Evolutionary conservation across 1,140 invertebrate genomes (phyloP).

Genomic region (Venturia canescens): DNA sequence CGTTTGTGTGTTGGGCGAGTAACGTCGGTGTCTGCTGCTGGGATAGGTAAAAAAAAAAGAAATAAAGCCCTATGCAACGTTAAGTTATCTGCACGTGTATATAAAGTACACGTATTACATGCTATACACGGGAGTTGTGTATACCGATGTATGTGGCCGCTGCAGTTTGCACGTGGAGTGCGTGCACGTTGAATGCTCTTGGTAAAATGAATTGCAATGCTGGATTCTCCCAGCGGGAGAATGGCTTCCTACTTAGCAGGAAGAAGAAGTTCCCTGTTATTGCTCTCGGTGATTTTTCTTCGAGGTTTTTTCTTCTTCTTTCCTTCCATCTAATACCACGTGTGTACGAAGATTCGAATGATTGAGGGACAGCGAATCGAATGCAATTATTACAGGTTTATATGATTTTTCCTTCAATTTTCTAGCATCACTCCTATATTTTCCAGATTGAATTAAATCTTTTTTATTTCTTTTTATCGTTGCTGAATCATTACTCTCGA

Average conservation of each 20-base stretch:
- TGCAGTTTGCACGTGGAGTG: constrained; percentile 28
- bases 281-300: not conserved
- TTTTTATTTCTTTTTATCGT: not conserved
- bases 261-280: constrained; percentile 33
- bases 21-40: no score
- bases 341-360: constrained; percentile 32
- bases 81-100: not conserved
- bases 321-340: constrained; percentile 26
- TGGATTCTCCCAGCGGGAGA: constrained; percentile 30
- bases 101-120: constrained; percentile 26
- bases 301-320: not conserved
- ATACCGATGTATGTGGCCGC: not conserved
- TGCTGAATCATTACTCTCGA: not conserved
- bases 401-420: not conserved
- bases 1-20: not conserved
- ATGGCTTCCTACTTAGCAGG: constrained; percentile 44
- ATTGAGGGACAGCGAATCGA: constrained; percentile 14
- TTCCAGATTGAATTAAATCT: constrained; percentile 27
- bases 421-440: not conserved
- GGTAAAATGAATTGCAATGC: constrained; percentile 44
- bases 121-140: not conserved
- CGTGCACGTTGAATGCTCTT: constrained; percentile 28
- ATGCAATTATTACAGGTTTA: constrained; percentile 41
- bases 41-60: constrained; percentile 16
- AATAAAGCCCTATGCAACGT: constrained; percentile 39